phyloP scores from a whole-genome alignment of 1,140 invertebrate genomes.

The Rhopalosiphum padi region DNA sequence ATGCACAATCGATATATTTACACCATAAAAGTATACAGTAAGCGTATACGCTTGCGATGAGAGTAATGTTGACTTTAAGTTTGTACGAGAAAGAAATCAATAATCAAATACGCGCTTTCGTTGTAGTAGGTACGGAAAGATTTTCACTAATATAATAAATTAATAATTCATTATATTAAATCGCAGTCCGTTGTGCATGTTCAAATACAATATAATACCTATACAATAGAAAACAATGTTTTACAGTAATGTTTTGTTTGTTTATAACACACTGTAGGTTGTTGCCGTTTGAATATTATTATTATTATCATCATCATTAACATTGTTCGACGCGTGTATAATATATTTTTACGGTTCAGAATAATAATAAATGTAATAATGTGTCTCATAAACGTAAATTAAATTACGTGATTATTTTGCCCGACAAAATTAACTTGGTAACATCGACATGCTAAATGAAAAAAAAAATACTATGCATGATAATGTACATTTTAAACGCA shows the following conservation, averaged over 20 bases:
- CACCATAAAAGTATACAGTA: not conserved
- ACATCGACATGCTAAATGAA: not conserved
- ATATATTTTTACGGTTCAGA: not conserved
- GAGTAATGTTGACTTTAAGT: not conserved
- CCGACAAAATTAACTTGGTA: not conserved
- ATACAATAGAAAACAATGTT: conserved; percentile 1
- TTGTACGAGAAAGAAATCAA: not conserved
- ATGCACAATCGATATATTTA: too few relatives aligned
- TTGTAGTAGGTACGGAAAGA: not conserved
- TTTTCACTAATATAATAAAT: not conserved
- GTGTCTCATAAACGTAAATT: not conserved
- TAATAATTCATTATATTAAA: conserved; percentile 8
- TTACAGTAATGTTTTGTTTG: conserved; percentile 10
- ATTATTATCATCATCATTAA: conserved; percentile 1
- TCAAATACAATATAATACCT: not conserved
- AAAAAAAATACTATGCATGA: not conserved
- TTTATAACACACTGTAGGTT: not conserved
- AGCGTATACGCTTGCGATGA: not conserved
- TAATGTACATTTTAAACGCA: not conserved
- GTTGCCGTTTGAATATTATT: not conserved
- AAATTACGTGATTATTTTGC: conserved; percentile 13
- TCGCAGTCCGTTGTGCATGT: not conserved
- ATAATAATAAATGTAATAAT: not conserved
- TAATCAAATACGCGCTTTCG: not conserved
- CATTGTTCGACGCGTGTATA: not conserved